Conservation (phyloP, 2,113 vertebrate genomes). For the Speoplatyrhinus poulsoni region DNA sequence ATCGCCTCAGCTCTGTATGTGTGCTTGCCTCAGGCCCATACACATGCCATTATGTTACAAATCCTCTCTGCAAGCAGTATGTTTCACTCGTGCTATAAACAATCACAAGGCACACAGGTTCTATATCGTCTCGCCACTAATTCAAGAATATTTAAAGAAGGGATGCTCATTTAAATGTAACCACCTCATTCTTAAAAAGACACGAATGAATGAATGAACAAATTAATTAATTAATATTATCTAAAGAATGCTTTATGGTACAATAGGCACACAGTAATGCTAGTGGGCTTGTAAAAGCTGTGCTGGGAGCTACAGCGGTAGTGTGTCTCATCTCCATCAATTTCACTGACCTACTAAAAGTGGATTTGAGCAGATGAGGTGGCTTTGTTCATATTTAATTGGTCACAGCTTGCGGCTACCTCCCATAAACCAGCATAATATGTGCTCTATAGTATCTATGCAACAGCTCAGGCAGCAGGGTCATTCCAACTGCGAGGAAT, state of each 20-base stretch:
- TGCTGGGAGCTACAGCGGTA: slow-evolving; percentile 34
- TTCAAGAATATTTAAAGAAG: too few species aligned
- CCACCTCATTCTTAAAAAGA: too few species aligned
- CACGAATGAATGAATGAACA: neutral
- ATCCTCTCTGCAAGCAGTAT: slow-evolving; percentile 40
- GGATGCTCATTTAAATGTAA: too few species aligned
- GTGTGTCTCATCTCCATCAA: slow-evolving; percentile 65
- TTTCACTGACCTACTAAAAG: slow-evolving; percentile 76
- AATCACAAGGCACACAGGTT: neutral
- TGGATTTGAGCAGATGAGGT: slow-evolving; percentile 75
- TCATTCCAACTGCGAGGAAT: slow-evolving; percentile 61
- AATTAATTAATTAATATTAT: neutral
- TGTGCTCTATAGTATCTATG: slow-evolving; percentile 57
- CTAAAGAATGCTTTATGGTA: slow-evolving; percentile 8
- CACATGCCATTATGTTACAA: slow-evolving; percentile 63
- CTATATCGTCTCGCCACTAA: too few species aligned
- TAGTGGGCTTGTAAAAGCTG: slow-evolving; percentile 37
- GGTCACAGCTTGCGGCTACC: slow-evolving; percentile 72
- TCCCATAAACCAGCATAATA: slow-evolving; percentile 69
- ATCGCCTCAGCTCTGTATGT: slow-evolving; percentile 55
- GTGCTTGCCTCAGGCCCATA: slow-evolving; percentile 53
- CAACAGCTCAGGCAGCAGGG: slow-evolving; percentile 50
- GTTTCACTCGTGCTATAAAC: slow-evolving; percentile 39
- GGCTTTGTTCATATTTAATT: slow-evolving; percentile 79
- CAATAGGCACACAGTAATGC: slow-evolving; percentile 12